Conservation (phyloP, 2,888 invertebrate genomes). For the Alsophila aescularia region DNA sequence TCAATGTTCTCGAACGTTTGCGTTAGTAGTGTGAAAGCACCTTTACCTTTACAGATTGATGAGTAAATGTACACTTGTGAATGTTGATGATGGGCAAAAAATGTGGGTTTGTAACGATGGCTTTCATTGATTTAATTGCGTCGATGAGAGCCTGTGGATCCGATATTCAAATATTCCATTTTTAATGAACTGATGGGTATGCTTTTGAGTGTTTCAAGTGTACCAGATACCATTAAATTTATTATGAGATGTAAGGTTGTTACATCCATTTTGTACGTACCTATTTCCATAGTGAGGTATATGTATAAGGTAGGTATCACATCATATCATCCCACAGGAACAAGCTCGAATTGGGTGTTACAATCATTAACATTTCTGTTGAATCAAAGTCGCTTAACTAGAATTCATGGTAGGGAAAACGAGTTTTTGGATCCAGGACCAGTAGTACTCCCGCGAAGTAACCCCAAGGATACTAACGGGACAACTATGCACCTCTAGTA, state of each 20-base stretch:
- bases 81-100: slow-evolving; percentile 3
- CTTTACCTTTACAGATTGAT: slow-evolving; percentile 1
- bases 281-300: no score
- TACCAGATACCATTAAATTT: background rate
- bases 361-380: no score
- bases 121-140: slow-evolving; percentile 13
- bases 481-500: no score
- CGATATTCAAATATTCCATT: background rate
- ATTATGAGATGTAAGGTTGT: background rate
- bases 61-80: slow-evolving; percentile 6
- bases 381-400: no score
- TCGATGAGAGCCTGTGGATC: background rate
- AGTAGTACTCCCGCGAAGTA: no score
- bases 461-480: no score
- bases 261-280: no score
- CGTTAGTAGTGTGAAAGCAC: background rate
- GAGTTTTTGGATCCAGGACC: no score
- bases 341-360: no score
- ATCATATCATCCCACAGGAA: no score
- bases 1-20: background rate
- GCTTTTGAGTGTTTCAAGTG: slow-evolving; percentile 1
- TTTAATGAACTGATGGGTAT: slow-evolving; percentile 1
- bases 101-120: slow-evolving; percentile 5
- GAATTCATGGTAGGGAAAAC: no score
- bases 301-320: no score